These are phyloP conservation scores for Neoitamus cyanurus DNA, from an alignment of 2,888 invertebrate genomes.

Conservation along the genomic window DNA sequence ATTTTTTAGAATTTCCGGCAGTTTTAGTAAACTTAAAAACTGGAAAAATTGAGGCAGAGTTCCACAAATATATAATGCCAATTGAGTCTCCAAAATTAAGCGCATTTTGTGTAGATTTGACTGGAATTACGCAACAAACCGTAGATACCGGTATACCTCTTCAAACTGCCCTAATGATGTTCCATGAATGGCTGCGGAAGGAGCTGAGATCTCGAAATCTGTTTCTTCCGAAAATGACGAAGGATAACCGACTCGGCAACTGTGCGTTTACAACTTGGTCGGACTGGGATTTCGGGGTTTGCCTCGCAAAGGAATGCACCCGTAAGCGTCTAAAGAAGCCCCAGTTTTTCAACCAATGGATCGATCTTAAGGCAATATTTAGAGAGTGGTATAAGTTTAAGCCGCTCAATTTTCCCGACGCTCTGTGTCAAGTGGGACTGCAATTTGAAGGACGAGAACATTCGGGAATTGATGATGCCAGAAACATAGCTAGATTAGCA, in stretches of 20 bases:
- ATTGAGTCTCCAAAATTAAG: conserved; percentile 70
- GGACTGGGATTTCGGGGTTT: conserved; percentile 74
- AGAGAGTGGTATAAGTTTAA: conserved; percentile 69
- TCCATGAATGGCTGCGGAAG: conserved; percentile 70
- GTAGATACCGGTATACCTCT: conserved; percentile 69
- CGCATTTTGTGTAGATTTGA: conserved; percentile 70
- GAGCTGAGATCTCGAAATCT: conserved; percentile 61
- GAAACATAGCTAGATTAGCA: conserved; percentile 71
- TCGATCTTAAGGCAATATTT: conserved; percentile 71
- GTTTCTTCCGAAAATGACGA: conserved; percentile 64
- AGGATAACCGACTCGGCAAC: conserved; percentile 67
- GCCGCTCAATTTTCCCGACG: conserved; percentile 68
- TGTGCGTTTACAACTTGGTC: conserved; percentile 72
- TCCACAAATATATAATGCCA: conserved; percentile 73
- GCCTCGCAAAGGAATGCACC: conserved; percentile 70
- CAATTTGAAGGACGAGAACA: conserved; percentile 72
- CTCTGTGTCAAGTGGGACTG: conserved; percentile 70
- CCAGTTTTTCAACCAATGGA: conserved; percentile 70
- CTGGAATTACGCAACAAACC: conserved; percentile 71
- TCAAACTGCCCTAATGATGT: conserved; percentile 68
- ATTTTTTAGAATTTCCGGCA: conserved; percentile 70
- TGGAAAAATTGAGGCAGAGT: conserved; percentile 70
- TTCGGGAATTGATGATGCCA: conserved; percentile 72
- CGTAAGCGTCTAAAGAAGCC: conserved; percentile 70
- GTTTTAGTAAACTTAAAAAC: conserved; percentile 69